phyloP scores from a whole-genome alignment of 2,113 vertebrate species.

The Dipodomys stephensi region DNA sequence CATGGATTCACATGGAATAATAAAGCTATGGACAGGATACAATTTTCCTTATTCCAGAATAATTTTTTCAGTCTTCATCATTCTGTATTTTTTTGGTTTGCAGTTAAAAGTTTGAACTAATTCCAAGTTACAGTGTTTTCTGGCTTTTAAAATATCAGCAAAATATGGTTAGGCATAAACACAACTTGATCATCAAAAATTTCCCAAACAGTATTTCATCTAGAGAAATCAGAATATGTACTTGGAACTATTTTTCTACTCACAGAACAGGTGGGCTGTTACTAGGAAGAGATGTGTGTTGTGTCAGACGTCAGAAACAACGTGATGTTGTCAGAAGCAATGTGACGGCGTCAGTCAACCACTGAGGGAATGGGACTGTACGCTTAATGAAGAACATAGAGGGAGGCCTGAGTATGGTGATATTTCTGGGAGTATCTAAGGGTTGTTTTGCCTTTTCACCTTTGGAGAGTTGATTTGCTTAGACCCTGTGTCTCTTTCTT shows the following conservation, averaged over 20 bases:
- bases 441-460: rapidly evolving
- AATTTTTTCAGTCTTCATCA: background rate
- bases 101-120: background rate
- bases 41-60: background rate
- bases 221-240: background rate
- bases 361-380: background rate
- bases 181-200: background rate
- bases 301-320: background rate
- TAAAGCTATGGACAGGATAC: background rate
- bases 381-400: background rate
- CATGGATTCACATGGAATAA: background rate
- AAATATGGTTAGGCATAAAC: background rate
- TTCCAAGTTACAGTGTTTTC: background rate
- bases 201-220: background rate
- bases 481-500: conserved; percentile 55
- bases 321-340: too few species aligned
- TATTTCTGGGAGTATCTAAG: background rate
- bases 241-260: background rate
- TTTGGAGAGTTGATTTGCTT: conserved; percentile 18
- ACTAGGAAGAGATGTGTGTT: background rate
- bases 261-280: background rate
- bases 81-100: conserved; percentile 17
- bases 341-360: background rate
- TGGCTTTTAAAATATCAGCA: conserved; percentile 34
- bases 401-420: background rate